Evolutionary conservation across 2,797 vertebrate species (phyloP).

Genomic region (Lithobates pipiens): DNA sequence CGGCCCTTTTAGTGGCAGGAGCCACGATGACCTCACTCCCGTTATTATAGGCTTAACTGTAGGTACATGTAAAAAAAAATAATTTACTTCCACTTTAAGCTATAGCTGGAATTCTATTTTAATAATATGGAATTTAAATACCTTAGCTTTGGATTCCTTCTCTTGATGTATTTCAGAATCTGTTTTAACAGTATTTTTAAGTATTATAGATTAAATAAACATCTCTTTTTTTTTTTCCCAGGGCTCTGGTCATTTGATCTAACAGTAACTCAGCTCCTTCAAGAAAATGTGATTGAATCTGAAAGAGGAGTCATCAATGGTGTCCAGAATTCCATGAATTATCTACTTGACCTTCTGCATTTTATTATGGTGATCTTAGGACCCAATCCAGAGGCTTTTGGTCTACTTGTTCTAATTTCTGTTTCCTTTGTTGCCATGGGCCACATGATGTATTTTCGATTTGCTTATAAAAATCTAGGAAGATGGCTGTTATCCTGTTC

Average conservation of each 20-base stretch:
- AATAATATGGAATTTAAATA: too few species aligned
- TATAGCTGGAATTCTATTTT: too few species aligned
- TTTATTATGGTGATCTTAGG: conserved; percentile 99
- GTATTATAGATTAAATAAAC: background rate
- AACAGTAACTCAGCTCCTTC: conserved; percentile 96
- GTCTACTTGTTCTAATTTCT: conserved; percentile 94
- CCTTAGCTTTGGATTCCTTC: too few species aligned
- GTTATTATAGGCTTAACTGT: too few species aligned
- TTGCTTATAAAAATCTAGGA: conserved; percentile 89
- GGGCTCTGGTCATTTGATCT: conserved; percentile 99
- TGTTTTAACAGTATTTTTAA: too few species aligned
- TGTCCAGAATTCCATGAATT: conserved; percentile 99
- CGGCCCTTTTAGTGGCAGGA: too few species aligned
- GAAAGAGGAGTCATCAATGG: conserved; percentile 97
- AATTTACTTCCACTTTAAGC: too few species aligned
- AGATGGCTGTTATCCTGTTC: conserved; percentile 87
- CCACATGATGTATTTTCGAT: conserved; percentile 95
- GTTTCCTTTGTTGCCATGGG: conserved; percentile 96
- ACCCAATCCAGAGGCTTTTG: conserved; percentile 95
- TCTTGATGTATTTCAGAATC: too few species aligned
- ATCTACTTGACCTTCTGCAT: conserved; percentile 96
- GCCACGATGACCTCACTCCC: too few species aligned
- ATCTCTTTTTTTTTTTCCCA: conserved; percentile 65
- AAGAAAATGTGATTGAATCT: conserved; percentile 95
- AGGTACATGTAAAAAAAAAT: too few species aligned